Evolutionary conservation across 2,888 invertebrate species (phyloP), one percentile per base, ranked within the genome.

Genomic region (Drosophila atroscutellata): DNA sequence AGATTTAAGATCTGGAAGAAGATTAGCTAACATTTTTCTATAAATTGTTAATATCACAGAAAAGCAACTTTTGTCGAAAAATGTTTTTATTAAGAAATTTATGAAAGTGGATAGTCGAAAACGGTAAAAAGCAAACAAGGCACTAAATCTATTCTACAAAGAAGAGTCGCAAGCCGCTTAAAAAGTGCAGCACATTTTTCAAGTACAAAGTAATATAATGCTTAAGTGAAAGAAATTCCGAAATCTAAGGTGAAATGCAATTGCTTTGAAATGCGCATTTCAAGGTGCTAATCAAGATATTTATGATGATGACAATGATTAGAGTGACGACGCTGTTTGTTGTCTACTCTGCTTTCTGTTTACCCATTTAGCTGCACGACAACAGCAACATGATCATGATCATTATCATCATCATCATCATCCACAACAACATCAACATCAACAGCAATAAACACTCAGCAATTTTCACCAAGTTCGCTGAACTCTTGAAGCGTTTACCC

Each of bases 381-480:
- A 47, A 52, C 65, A 77, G 56, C 50, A 68, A 62, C 71, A 67
- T 51, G 26, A 50, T 52, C 47, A 71, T 51, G 6, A 39, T 72
- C 52, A 81, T 59, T 66, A 76, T 63, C 26, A 26, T 26, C 26
- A 26, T 39, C 52, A 45, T 49, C 36, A 66, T 54, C 76, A 61
- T 42, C 55, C 58, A 62, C 75, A 63, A 32, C 58, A 58, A 51
- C 42, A 51, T 34, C 42, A 67, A 63, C 42, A 51, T 34, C 42
- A 67, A 63, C 67, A 64, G 51, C 56, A 64, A 67, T 60, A 82
- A 87, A 83, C 75, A 83, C 67, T 84, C 83, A 70, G 78, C 86
- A 83, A 88, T 84, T 84, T 84, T 84, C 71, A 68, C 75, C 71
- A 63, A 75, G 83, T 82, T 83, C 84, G 81, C 68, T 88, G 84